A percentile compares a stretch with the other conserved stretches of the same genome.
These are phyloP conservation scores for Penaeus vannamei DNA, from an alignment of 1,140 invertebrate genomes.

Conservation along the genomic window DNA sequence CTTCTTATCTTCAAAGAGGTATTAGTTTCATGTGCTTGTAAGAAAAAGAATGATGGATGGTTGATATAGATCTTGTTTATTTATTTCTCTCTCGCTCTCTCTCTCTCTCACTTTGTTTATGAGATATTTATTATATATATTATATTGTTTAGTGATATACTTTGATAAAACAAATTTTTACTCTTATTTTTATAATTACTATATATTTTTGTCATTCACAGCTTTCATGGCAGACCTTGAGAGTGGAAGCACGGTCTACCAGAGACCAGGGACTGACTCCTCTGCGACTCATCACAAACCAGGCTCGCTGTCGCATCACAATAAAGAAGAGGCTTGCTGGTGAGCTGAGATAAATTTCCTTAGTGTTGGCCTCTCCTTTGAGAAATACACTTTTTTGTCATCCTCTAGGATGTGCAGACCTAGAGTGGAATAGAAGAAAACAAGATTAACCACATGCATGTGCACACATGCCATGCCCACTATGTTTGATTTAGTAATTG, in stretches of 20 bases:
- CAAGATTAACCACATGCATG: no score
- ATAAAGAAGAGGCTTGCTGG: constrained; percentile 95
- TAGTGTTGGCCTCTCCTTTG: not conserved
- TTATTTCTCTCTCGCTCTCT: no score
- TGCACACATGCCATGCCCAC: no score
- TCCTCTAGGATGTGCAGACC: not conserved
- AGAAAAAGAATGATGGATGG: not conserved
- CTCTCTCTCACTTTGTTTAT: no score
- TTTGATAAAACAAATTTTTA: no score
- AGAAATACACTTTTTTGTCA: not conserved
- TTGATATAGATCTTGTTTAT: not conserved
- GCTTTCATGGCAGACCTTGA: constrained; percentile 95
- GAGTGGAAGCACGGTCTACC: constrained; percentile 92
- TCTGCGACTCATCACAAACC: constrained; percentile 92
- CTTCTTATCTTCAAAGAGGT: constrained; percentile 95
- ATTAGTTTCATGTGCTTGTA: not conserved
- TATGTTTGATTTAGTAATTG: no score
- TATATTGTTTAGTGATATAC: no score
- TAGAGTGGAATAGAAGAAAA: no score
- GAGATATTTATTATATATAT: no score
- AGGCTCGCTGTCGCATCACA: constrained; percentile 94
- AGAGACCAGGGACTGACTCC: constrained; percentile 86
- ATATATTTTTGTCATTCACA: constrained; percentile 22
- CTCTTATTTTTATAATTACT: not conserved
- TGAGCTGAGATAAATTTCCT: constrained; percentile 70